Conservation (phyloP, 1,140 invertebrate species). For the Leptopilina clavipes region DNA sequence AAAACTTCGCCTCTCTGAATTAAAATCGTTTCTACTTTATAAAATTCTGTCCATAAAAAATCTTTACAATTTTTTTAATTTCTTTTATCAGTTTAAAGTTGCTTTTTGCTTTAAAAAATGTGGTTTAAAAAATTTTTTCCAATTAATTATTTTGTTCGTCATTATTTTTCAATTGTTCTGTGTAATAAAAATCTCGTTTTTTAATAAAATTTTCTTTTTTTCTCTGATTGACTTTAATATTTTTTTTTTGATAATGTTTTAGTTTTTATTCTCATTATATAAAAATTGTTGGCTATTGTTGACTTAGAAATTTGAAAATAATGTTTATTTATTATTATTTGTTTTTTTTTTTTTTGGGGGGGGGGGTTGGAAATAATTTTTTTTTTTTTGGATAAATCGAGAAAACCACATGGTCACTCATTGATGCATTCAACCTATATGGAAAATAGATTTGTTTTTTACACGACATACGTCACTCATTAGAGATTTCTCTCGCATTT, state of each 20-base stretch:
- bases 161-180: background rate
- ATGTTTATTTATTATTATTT: too few species aligned
- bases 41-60: background rate
- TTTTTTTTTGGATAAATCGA: background rate
- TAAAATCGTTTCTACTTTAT: background rate
- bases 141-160: background rate
- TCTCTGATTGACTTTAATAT: too few species aligned
- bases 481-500: background rate
- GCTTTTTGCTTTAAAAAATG: too few species aligned
- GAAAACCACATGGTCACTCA: background rate
- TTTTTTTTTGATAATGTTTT: background rate
- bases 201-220: too few species aligned
- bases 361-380: background rate
- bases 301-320: too few species aligned
- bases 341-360: background rate
- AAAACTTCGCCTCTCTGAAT: too few species aligned
- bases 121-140: background rate
- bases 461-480: background rate
- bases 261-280: too few species aligned
- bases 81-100: too few species aligned
- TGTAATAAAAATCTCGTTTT: background rate
- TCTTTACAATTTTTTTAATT: too few species aligned
- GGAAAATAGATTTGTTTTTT: slow-evolving; percentile 24
- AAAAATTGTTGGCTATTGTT: too few species aligned
- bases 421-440: slow-evolving; percentile 21